Percentiles rank a stretch among this genome's conserved stretches.
Conservation (phyloP, 2,888 invertebrate genomes). For the Altica lythri region DNA sequence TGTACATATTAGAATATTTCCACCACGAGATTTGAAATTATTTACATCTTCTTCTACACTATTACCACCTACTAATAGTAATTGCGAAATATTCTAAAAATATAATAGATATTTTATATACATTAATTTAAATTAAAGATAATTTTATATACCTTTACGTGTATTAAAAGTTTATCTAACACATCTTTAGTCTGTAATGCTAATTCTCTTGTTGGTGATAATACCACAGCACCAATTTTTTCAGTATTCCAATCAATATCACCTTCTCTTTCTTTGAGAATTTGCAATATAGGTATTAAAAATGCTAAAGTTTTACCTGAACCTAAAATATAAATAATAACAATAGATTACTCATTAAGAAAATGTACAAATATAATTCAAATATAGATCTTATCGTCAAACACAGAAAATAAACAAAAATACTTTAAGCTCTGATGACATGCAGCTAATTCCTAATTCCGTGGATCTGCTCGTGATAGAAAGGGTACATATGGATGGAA, state of each 20-base stretch:
- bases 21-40: constrained; percentile 69
- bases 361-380: no score
- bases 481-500: no score
- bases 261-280: constrained; percentile 68
- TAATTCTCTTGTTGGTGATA: constrained; percentile 95
- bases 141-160: constrained; percentile 55
- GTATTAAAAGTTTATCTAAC: constrained; percentile 58
- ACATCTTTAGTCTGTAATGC: constrained; percentile 86
- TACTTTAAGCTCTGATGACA: no score
- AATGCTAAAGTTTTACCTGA: constrained; percentile 98
- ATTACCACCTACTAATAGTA: constrained; percentile 81
- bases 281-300: constrained; percentile 88
- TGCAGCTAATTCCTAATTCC: no score
- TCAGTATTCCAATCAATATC: constrained; percentile 69
- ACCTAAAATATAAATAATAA: constrained; percentile 60
- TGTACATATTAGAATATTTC: constrained; percentile 90
- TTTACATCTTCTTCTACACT: constrained; percentile 76
- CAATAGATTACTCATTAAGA: background rate
- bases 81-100: constrained; percentile 59
- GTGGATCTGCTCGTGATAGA: no score
- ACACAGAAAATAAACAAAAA: no score
- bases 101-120: constrained; percentile 3
- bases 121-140: constrained; percentile 4
- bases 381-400: no score
- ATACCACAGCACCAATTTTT: constrained; percentile 85